Evolutionary conservation across 2,888 invertebrate species (phyloP), one percentile per base, ranked within the genome.

Genomic region (Drosophila phalerata): DNA sequence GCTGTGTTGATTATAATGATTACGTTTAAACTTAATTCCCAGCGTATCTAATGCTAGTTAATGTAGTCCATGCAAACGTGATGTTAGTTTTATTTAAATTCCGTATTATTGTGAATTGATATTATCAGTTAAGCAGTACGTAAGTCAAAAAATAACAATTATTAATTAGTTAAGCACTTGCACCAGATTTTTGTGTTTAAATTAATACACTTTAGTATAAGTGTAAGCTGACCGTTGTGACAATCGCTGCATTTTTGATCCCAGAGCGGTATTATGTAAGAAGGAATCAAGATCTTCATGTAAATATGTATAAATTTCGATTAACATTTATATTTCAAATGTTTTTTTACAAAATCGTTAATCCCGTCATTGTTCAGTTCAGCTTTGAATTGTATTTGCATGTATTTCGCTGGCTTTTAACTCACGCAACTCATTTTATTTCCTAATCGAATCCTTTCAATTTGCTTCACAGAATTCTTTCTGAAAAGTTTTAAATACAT

Each of bases 141-240:
- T 74, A 67, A 61, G 74, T 25, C 61, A 22, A 49, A 48, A 48
- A 22, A n/a, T 6, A n/a, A 37, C 34, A 55, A 34, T 51, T 61
- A 68, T 43, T 34, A 65, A 58, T 58, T 81, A 74, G 60, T 63
- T 72, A 82, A 85, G 83, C 76, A 75, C 66, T 37, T 65, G 67
- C 64, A 79, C 68, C 53, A 42, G 52, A 22, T 32, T 13, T 62
- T 48, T 52, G 9, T 4, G 9, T 4, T 38, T 53, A 19, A 25
- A 43, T 25, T 13, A 49, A 8, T 32, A 56, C 28, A 69, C 40
- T 40, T 55, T 56, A 38, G 69, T 15, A 30, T 62, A 62, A 22
- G 37, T 42, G 17, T 56, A 49, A 55, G 65, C 40, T 49, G 48
- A 55, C 13, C 48, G 25, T 45, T 64, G 58, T 63, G 60, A 68